A percentile compares a stretch with the other conserved stretches of the same genome.
phyloP scores from a whole-genome alignment of 2,888 invertebrate genomes.

The Pseudolycoriella hygida region DNA sequence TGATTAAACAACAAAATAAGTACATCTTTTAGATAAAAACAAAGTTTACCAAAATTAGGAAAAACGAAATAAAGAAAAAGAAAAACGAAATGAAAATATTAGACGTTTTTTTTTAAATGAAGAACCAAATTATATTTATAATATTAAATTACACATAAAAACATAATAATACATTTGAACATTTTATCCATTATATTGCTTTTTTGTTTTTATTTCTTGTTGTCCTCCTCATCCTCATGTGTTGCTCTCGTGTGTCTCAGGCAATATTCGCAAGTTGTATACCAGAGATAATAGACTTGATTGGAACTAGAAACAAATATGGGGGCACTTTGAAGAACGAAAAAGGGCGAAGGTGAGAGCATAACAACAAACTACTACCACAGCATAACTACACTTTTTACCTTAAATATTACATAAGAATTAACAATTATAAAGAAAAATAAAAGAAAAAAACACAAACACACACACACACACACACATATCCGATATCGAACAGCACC shows the following conservation, averaged over 20 bases:
- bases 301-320: slow-evolving; percentile 99
- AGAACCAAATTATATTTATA: no score
- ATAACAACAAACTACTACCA: slow-evolving; percentile 10
- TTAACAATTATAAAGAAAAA: background rate
- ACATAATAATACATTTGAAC: slow-evolving; percentile 2
- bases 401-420: no score
- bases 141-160: slow-evolving; percentile 13
- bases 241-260: slow-evolving; percentile 31
- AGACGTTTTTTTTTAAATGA: no score
- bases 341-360: slow-evolving; percentile 97
- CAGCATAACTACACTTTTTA: background rate
- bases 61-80: no score
- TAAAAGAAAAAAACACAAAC: background rate
- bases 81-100: no score
- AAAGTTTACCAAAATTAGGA: no score
- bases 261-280: slow-evolving; percentile 99
- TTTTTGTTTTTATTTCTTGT: slow-evolving; percentile 9
- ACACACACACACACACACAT: slow-evolving; percentile 1
- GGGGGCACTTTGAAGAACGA: slow-evolving; percentile 99
- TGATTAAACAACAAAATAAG: no score
- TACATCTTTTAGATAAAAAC: no score
- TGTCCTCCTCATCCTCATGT: slow-evolving; percentile 9
- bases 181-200: slow-evolving; percentile 5
- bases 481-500: background rate
- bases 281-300: slow-evolving; percentile 99